Evolutionary conservation across 2,797 vertebrate genomes (phyloP), one percentile per base, ranked within the genome.

Genomic region (Pangasius sanitwongsei): DNA sequence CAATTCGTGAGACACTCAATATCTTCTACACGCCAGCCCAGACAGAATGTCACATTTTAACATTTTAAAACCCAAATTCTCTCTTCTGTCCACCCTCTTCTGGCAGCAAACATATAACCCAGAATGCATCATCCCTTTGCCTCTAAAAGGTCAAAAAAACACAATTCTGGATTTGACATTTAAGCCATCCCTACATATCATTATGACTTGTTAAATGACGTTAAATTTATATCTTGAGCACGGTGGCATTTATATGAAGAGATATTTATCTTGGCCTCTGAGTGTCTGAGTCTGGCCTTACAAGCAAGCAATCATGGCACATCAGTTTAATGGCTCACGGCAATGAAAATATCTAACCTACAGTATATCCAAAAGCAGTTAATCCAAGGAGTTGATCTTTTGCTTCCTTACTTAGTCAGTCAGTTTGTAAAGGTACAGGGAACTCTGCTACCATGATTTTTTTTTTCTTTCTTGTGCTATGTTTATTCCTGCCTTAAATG

Each of bases 161-260:
- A 31, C 53, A 41, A 44, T 16, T 85, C 72, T 18, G 48, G 15
- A n/a, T 57, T 20, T 88, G 87, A 84, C 83, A 86, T 86, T 86
- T 80, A 80, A 85, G 83, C 31, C 59, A 31, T n/a, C 25, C 13
- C 13, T 44, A 20, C 34, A 31, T 48, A 77, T 70, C 28, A 25
- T 34, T 53, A 13, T 48, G 53, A 48, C 61, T 70, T 78, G 50
- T 81, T 89, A 89, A 89, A 48, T 59, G 83, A 28, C 61, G 37
- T 72, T 81, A 28, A 72, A 86, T 86, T 89, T 86, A 82, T 86
- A 86, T 81, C 23, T 85, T 44, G 23, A 87, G 61, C 48, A 53
- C 2, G 9, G 31, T 81, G 84, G 63, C 83, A 81, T 86, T 89
- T 89, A 80, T 82, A n/a, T 55, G 41, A 57, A 75, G 61, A 69